Base-by-base conservation (phyloP, 2,797 vertebrate species). In the Lutjanus campechanus region DNA sequence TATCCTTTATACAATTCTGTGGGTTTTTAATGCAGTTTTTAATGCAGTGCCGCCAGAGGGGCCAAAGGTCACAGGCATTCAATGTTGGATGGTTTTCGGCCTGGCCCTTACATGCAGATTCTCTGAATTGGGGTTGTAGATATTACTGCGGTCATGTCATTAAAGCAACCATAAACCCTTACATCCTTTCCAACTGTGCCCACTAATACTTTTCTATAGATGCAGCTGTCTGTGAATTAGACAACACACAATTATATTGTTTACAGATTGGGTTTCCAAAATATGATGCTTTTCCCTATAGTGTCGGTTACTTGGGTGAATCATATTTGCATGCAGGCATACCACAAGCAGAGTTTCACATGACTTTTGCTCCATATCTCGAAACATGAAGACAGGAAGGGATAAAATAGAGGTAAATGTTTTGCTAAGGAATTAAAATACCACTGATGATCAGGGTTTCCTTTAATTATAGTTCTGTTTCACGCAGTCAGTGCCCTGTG, bases 271-370 rank as follows among this genome's bases (percentile, higher is more conserved):
- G 4, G 22, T 77, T 68, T 68, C 44, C 36, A 58, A 41, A 73
- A 49, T 46, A 72, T 55, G n/a, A 82, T 40, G 61, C 20, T 43
- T 55, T 65, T 50, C 15, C 36, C 17, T 56, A 53, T 50, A n/a
- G 5, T 11, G 1, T 15, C n/a, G 61, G 56, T 70, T 40, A n/a
- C 20, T 69, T 25, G 19, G 63, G 72, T 0, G 0, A 67, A 54
- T 78, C 56, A 40, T 50, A 73, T 73, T 36, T 41, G 19, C 41
- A 41, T 65, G 60, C 64, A 60, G 50, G 36, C 44, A 13, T 2
- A 70, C 68, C 16, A 78, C 69, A 56, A 80, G 22, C 49, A 72
- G 69, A 77, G 72, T 77, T 79, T 83, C 43, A 73, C 88, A 85
- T 89, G 73, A 88, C 69, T 69, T 84, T 79, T 83, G 62, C 11